Conservation (phyloP, 2,113 vertebrate species). For the Tragelaphus imberbis region DNA sequence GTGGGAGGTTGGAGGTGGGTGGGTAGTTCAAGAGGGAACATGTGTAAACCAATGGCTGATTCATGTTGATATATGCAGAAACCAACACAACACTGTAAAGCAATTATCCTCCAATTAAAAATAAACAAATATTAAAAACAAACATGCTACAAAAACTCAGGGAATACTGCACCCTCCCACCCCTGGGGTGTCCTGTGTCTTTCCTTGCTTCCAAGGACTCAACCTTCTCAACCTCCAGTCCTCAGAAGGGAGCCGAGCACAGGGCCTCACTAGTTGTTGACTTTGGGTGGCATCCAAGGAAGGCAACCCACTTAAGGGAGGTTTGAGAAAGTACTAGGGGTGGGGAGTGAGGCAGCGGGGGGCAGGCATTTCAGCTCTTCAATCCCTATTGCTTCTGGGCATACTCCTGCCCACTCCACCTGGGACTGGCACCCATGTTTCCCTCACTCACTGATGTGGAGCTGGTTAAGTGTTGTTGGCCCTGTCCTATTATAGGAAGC, state of each 20-base stretch:
- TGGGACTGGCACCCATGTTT: not conserved
- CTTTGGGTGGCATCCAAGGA: slow-evolving; percentile 15
- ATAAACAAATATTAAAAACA: not conserved
- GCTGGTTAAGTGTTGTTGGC: not conserved
- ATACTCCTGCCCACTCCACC: not conserved
- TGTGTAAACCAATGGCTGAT: not conserved
- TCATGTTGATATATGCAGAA: not conserved
- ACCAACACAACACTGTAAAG: not conserved
- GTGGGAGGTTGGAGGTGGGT: not conserved
- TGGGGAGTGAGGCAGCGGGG: not conserved
- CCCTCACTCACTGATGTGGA: not conserved
- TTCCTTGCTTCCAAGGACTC: not conserved
- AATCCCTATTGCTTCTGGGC: not conserved
- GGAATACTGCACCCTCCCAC: not conserved
- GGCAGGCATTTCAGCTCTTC: not conserved
- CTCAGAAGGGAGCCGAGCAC: not conserved
- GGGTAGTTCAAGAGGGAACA: not conserved
- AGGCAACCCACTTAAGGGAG: not conserved
- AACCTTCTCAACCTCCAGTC: not conserved
- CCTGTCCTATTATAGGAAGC: not conserved
- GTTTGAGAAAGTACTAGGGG: not conserved
- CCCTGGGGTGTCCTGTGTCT: not conserved
- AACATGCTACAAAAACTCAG: not conserved
- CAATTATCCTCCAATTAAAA: not conserved
- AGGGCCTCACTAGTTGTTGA: not conserved